Conservation (phyloP, 2,797 vertebrate genomes). For the Acanthurus tractus region DNA sequence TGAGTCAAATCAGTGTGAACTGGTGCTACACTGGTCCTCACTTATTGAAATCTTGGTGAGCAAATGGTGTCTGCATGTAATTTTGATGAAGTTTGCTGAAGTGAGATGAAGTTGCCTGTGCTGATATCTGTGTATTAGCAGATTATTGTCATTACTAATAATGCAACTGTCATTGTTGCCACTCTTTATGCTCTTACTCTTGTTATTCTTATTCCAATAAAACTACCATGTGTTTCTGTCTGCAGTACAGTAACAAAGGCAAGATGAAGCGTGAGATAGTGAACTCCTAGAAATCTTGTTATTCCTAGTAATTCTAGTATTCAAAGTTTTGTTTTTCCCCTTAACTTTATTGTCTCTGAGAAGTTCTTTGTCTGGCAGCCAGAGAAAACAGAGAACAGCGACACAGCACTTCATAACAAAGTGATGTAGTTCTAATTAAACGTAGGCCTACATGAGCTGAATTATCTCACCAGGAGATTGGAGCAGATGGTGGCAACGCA, state of each 20-base stretch:
- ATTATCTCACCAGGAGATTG: too few relatives aligned
- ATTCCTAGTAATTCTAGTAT: too few relatives aligned
- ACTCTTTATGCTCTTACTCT: background rate
- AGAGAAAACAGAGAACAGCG: too few relatives aligned
- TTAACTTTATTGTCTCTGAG: too few relatives aligned
- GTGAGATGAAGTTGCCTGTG: background rate
- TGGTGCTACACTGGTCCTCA: background rate
- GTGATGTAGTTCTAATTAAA: too few relatives aligned
- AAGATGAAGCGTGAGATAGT: background rate
- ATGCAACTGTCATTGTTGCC: background rate
- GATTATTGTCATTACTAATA: background rate
- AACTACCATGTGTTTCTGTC: background rate
- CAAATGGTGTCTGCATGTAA: background rate
- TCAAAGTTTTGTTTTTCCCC: too few relatives aligned
- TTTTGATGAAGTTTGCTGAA: background rate
- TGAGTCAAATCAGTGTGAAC: background rate
- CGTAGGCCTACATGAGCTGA: too few relatives aligned
- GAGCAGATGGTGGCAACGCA: too few relatives aligned
- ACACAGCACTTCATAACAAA: too few relatives aligned
- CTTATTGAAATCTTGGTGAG: background rate
- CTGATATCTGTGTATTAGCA: background rate
- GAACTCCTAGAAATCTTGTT: too few relatives aligned
- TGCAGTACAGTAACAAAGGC: background rate
- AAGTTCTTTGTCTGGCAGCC: too few relatives aligned
- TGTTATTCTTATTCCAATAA: background rate